These are phyloP conservation scores for Temnothorax curvispinosus DNA, from an alignment of 1,140 invertebrate species.

Conservation along the genomic window DNA sequence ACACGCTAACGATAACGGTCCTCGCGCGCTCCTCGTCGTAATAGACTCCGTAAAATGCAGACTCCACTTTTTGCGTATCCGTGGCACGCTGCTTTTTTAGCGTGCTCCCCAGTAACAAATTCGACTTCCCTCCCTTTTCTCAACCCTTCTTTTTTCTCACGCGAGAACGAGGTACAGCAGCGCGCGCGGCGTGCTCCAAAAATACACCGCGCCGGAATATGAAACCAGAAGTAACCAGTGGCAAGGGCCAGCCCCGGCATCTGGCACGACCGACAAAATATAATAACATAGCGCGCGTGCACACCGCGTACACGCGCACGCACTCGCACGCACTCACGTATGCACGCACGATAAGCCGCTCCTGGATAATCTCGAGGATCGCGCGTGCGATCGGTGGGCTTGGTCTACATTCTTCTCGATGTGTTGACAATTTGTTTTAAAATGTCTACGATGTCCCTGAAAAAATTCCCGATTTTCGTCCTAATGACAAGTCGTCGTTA, in stretches of 20 bases:
- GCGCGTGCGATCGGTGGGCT: constrained; percentile 9
- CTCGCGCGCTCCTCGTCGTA: not conserved
- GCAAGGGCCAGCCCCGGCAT: constrained; percentile 53
- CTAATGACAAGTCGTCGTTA: not conserved
- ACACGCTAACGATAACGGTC: constrained; percentile 14
- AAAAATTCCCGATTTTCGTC: not conserved
- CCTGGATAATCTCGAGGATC: constrained; percentile 49
- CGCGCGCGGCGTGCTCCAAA: constrained; percentile 42
- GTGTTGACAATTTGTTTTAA: not conserved
- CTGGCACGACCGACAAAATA: constrained; percentile 63
- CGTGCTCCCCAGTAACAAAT: constrained; percentile 37
- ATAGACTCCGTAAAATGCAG: constrained; percentile 7
- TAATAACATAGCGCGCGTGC: constrained; percentile 61
- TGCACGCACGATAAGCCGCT: constrained; percentile 22
- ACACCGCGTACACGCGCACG: not conserved
- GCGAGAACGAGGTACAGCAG: constrained; percentile 16
- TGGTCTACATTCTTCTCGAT: not conserved
- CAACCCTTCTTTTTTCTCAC: constrained; percentile 51
- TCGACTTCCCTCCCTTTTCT: constrained; percentile 41
- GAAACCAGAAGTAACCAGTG: constrained; percentile 65
- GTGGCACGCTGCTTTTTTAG: constrained; percentile 29
- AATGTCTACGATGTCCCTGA: too few species aligned
- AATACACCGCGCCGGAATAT: constrained; percentile 58
- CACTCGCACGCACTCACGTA: not conserved
- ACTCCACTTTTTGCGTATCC: constrained; percentile 25